Evolutionary conservation across 2,113 vertebrate genomes (phyloP), one percentile per base, ranked within the genome.

Genomic region (Anguilla rostrata): DNA sequence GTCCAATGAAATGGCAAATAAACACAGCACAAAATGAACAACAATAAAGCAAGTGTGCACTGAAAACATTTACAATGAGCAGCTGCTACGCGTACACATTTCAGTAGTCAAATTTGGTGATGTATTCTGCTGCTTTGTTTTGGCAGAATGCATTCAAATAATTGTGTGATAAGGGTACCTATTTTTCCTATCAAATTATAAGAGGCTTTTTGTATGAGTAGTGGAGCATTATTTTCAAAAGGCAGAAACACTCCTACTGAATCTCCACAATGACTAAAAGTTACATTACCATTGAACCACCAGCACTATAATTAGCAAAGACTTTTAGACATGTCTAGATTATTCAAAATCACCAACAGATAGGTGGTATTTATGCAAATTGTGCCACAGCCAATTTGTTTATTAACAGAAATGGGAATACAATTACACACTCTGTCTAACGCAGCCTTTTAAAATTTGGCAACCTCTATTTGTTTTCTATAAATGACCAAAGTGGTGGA

Each of bases 291-390:
- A 71, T 57, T 83, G 56, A 83, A 11, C 82, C 49, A 81, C 20
- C 39, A 63, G 20, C 29, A 39, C n/a, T 57, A 18, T 63, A 86
- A 86, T 81, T 86, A 86, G 75, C 6, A 16, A 49, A 60, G 34
- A 63, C 56, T 81, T 86, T 86, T 14, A 81, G 78, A 86, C 78
- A 80, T 86, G 85, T 56, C 85, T 81, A 78, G 20, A 60, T 56
- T 81, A 86, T 14, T 78, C 39, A 81, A 81, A 81, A 60, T 60
- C 39, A 63, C 53, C 81, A 57, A 57, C 79, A 81, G 49, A 81
- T 86, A 60, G 78, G 53, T 86, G 34, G 78, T 81, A 86, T 40
- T 86, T 86, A 86, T 60, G 53, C 49, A 80, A 86, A 39, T 78
- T 81, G 46, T 29, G 11, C 29, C 53, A 16, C n/a, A 60, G 20